phyloP scores from a whole-genome alignment of 2,888 invertebrate genomes.

The Stomorhina lunata region DNA sequence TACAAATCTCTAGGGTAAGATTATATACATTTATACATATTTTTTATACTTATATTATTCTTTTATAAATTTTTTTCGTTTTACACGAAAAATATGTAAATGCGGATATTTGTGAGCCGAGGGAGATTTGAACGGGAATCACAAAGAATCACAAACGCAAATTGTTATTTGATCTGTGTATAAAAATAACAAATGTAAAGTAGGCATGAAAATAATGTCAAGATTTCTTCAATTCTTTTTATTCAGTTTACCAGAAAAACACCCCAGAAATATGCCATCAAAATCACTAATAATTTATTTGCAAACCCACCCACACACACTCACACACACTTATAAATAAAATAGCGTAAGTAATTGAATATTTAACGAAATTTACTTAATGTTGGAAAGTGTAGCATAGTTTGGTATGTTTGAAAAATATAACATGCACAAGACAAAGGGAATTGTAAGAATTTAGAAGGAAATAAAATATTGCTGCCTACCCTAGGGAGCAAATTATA shows the following conservation, averaged over 20 bases:
- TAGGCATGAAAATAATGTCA: conserved; percentile 56
- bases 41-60: neutral
- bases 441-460: neutral
- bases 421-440: neutral
- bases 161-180: conserved; percentile 55
- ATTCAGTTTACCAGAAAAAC: conserved; percentile 28
- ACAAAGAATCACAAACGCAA: conserved; percentile 36
- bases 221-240: too few species aligned
- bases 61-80: neutral
- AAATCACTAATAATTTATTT: conserved; percentile 50
- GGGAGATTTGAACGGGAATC: too few species aligned
- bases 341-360: conserved; percentile 57
- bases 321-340: neutral
- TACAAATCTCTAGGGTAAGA: conserved; percentile 57
- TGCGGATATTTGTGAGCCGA: neutral
- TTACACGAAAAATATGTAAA: conserved; percentile 38
- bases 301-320: neutral
- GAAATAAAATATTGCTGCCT: conserved; percentile 35
- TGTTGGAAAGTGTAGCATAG: neutral
- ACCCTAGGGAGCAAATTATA: conserved; percentile 53
- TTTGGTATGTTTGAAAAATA: neutral
- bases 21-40: conserved; percentile 22
- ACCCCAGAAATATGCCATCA: conserved; percentile 46
- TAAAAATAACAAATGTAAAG: conserved; percentile 47
- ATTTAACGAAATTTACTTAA: conserved; percentile 39